phyloP scores from a whole-genome alignment of 2,888 invertebrate genomes.

The Bembecia ichneumoniformis region DNA sequence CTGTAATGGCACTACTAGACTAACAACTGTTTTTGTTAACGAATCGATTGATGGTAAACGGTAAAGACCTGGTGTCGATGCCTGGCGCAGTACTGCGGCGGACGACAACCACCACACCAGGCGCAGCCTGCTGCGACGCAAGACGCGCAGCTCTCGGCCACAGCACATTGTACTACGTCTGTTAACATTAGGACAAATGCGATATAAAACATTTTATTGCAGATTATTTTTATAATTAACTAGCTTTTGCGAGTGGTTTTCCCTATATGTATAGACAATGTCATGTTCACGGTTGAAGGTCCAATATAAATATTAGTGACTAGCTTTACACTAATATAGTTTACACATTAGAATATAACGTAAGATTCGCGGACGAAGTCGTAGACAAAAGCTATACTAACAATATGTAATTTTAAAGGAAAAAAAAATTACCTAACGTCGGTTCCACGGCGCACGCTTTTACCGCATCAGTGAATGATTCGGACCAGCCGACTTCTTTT shows the following conservation, averaged over 20 bases:
- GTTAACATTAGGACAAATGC: constrained; percentile 1
- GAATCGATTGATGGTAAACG: not conserved
- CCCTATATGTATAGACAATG: too few species aligned
- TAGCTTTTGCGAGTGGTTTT: too few species aligned
- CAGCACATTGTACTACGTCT: constrained; percentile 40
- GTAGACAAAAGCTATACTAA: too few species aligned
- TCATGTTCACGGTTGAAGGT: too few species aligned
- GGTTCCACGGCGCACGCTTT: constrained; percentile 45
- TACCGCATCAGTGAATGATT: constrained; percentile 45
- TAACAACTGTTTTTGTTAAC: too few species aligned
- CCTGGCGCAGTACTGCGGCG: constrained; percentile 34
- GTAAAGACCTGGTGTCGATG: constrained; percentile 36
- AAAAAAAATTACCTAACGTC: constrained; percentile 30
- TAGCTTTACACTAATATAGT: too few species aligned
- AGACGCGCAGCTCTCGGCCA: constrained; percentile 44
- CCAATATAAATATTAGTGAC: too few species aligned
- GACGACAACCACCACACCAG: constrained; percentile 56
- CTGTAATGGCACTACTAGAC: too few species aligned
- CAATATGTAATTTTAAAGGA: not conserved
- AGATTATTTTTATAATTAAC: too few species aligned
- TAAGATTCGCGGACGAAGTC: too few species aligned
- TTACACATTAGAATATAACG: too few species aligned
- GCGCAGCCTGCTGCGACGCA: constrained; percentile 55
- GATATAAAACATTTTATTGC: too few species aligned
- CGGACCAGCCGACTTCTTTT: constrained; percentile 52